Base-by-base conservation (phyloP, 2,888 invertebrate species). In the Acholoe squamosa region DNA sequence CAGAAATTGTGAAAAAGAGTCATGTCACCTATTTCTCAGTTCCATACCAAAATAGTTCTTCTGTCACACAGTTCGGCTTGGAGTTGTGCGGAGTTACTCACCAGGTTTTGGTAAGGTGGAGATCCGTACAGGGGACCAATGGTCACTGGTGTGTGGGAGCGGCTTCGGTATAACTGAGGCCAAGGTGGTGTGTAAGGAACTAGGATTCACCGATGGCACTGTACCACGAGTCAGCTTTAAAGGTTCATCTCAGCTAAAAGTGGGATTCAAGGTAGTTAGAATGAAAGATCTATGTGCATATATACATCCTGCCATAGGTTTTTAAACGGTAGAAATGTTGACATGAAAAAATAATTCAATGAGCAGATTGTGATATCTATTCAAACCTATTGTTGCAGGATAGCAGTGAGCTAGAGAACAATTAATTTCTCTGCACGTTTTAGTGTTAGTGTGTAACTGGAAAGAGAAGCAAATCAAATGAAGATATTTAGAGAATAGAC, bases 91-190 rank as follows among this genome's bases (percentile, higher is more conserved):
- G 28, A n/a, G n/a, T 19, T 25, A 61, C 56, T n/a, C 67, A 19
- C 67, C 89, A 22, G 56, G 71, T 25, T 71, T 67, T 25, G 89
- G 89, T 10, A 25, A 12, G n/a, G 89, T 89, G 51, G 16, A 67
- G 51, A 51, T 89, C 12, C 33, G 34, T n/a, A 71, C 31, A 12
- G 89, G 43, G 10, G 33, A 43, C 52, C 7, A 19, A n/a, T 89
- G 89, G 89, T 51, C 51, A 7, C 61, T 89, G 56, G 89, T 67
- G 12, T 89, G 89, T 51, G 89, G 54, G 14, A 25, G 43, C 25
- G 51, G 76, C 0, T 71, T 25, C n/a, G 67, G 67, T 14, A 25
- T 25, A n/a, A 14, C 43, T 7, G 89, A 89, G 76, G 89, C 71
- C 3, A 0, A 22, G 52, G 89, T 89, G 0, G 34, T 67, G 5